phyloP scores from a whole-genome alignment of 2,113 vertebrate species.

The Salvator merianae region DNA sequence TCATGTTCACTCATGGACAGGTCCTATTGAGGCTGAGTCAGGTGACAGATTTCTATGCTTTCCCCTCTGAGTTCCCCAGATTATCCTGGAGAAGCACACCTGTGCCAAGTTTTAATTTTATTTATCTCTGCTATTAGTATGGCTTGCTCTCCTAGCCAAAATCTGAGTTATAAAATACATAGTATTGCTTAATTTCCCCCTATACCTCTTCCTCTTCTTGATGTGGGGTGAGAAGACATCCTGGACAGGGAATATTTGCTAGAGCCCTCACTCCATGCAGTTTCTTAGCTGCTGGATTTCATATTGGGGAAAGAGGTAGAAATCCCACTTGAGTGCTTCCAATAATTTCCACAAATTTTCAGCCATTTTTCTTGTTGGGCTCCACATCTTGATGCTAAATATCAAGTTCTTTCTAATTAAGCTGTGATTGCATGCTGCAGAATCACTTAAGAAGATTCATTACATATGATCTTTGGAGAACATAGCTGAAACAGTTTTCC shows the following conservation, averaged over 20 bases:
- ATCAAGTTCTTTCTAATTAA: constrained; percentile 45
- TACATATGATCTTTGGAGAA: constrained; percentile 43
- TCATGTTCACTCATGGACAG: not conserved
- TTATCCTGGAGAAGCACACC: too few species aligned
- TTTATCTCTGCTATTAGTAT: not conserved
- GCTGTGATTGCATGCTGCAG: constrained; percentile 55
- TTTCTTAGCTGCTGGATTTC: not conserved
- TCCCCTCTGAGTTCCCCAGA: not conserved
- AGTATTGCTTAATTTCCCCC: not conserved
- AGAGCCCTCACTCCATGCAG: not conserved
- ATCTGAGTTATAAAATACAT: not conserved
- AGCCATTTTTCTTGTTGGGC: constrained; percentile 44
- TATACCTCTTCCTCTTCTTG: too few species aligned
- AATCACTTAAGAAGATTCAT: constrained; percentile 63
- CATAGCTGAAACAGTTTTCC: constrained; percentile 68
- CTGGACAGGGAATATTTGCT: not conserved
- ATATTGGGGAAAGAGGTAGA: not conserved
- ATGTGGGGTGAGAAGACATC: too few species aligned
- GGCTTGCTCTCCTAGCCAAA: not conserved
- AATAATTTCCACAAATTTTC: constrained; percentile 36
- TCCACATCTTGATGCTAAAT: constrained; percentile 33
- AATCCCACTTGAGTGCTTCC: constrained; percentile 28
- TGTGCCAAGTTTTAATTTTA: not conserved
- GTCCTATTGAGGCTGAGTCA: not conserved
- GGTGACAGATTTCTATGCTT: not conserved